These are phyloP conservation scores for Apamea monoglypha DNA, from an alignment of 2,888 invertebrate species.

Conservation along the genomic window DNA sequence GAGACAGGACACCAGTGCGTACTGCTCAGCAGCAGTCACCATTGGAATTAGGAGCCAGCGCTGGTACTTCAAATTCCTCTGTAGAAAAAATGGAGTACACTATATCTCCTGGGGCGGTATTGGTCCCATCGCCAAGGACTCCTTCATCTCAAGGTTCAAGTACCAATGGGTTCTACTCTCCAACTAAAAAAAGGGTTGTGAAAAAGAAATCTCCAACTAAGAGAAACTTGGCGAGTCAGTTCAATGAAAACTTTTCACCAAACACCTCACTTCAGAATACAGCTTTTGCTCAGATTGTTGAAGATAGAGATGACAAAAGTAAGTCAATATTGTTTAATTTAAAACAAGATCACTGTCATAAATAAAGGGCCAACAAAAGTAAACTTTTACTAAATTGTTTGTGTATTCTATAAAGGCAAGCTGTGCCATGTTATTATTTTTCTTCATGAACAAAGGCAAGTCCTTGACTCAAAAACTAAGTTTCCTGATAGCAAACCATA, in stretches of 20 bases:
- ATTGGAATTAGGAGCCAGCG: background rate
- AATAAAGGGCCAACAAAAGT: background rate
- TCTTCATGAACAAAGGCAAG: background rate
- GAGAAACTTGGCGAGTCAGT: slow-evolving; percentile 72
- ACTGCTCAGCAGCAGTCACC: slow-evolving; percentile 1
- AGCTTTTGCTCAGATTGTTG: slow-evolving; percentile 57
- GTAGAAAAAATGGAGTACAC: slow-evolving; percentile 51
- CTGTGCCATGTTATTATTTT: background rate
- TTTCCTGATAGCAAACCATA: background rate
- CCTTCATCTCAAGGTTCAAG: slow-evolving; percentile 62
- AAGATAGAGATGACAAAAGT: slow-evolving; percentile 84
- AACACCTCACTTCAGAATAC: slow-evolving; percentile 57
- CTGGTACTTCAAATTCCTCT: slow-evolving; percentile 30
- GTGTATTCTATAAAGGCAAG: background rate
- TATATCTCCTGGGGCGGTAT: slow-evolving; percentile 48
- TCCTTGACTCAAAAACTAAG: background rate
- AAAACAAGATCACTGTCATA: background rate
- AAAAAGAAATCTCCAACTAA: slow-evolving; percentile 72
- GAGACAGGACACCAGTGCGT: slow-evolving; percentile 6
- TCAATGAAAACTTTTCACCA: slow-evolving; percentile 49
- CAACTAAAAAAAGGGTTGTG: slow-evolving; percentile 78
- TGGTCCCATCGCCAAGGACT: slow-evolving; percentile 48
- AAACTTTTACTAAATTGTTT: background rate
- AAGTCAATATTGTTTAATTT: slow-evolving; percentile 61
- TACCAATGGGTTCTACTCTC: slow-evolving; percentile 79